These are phyloP conservation scores for Trichacis sp. DNA, from an alignment of 2,888 invertebrate species.

Conservation along the genomic window DNA sequence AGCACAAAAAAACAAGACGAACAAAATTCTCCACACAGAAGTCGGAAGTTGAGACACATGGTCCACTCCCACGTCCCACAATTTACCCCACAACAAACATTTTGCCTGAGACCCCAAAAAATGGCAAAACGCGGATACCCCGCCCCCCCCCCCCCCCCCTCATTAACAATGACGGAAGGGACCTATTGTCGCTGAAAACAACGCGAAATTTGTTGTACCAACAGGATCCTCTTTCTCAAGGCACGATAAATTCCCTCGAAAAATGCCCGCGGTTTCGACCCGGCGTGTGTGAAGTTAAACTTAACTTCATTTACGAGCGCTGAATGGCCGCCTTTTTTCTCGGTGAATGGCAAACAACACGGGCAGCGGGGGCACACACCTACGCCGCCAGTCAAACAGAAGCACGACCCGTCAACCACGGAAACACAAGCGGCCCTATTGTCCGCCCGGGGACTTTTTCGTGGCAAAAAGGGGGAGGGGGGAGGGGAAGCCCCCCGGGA, in stretches of 20 bases:
- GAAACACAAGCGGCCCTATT: slow-evolving; percentile 41
- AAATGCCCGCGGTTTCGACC: no score
- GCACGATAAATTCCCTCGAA: slow-evolving; percentile 14
- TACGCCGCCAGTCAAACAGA: slow-evolving; percentile 31
- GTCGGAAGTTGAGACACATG: no score
- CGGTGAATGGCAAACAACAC: not conserved
- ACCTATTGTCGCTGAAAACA: not conserved
- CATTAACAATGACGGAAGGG: no score
- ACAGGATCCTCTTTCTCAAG: not conserved
- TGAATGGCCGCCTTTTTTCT: not conserved
- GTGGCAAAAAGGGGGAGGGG: no score
- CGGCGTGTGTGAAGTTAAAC: slow-evolving; percentile 1
- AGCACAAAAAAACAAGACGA: no score
- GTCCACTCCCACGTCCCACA: no score
- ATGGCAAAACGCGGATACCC: no score
- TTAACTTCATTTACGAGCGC: slow-evolving; percentile 5
- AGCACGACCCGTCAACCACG: slow-evolving; percentile 39
- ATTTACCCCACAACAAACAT: no score
- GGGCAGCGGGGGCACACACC: not conserved
- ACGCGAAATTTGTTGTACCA: slow-evolving; percentile 1
- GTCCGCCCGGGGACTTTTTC: slow-evolving; percentile 20
- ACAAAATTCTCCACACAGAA: no score
- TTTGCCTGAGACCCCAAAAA: no score
- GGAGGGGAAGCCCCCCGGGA: no score
- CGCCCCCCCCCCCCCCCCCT: no score